A percentile compares a stretch with the other conserved stretches of the same genome.
Evolutionary conservation across 1,140 invertebrate species (phyloP).

Genomic region (Coptotermes formosanus): DNA sequence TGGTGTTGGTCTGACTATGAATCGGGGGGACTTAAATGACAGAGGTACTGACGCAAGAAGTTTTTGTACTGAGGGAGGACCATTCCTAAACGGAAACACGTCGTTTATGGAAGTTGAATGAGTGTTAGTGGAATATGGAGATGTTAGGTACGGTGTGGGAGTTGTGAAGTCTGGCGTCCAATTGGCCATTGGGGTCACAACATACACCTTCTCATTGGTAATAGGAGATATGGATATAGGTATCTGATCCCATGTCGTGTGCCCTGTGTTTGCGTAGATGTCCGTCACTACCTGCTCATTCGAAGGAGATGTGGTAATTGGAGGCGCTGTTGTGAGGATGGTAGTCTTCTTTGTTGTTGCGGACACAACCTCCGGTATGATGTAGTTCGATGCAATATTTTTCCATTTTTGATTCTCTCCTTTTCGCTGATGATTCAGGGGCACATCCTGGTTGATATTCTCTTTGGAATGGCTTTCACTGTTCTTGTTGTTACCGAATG

Average conservation of each 20-base stretch:
- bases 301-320: neutral
- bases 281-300: neutral
- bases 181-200: conserved; percentile 32
- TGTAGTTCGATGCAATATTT: conserved; percentile 20
- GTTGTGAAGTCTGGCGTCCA: conserved; percentile 18
- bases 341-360: conserved; percentile 37
- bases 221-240: conserved; percentile 67
- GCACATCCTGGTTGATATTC: neutral
- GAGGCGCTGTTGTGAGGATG: conserved; percentile 24
- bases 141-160: neutral
- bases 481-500: conserved; percentile 37
- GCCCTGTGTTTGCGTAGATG: neutral
- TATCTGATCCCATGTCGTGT: conserved; percentile 57
- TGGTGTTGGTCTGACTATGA: conserved; percentile 56
- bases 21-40: conserved; percentile 58
- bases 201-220: conserved; percentile 63
- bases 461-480: neutral
- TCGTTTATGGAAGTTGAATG: conserved; percentile 15
- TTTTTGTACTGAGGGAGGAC: neutral
- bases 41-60: conserved; percentile 26
- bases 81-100: conserved; percentile 21
- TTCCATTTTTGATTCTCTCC: neutral
- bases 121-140: neutral
- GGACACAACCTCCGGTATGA: conserved; percentile 37
- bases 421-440: neutral